Evolutionary conservation across 2,888 invertebrate genomes (phyloP).

Genomic region (Helleia helle): DNA sequence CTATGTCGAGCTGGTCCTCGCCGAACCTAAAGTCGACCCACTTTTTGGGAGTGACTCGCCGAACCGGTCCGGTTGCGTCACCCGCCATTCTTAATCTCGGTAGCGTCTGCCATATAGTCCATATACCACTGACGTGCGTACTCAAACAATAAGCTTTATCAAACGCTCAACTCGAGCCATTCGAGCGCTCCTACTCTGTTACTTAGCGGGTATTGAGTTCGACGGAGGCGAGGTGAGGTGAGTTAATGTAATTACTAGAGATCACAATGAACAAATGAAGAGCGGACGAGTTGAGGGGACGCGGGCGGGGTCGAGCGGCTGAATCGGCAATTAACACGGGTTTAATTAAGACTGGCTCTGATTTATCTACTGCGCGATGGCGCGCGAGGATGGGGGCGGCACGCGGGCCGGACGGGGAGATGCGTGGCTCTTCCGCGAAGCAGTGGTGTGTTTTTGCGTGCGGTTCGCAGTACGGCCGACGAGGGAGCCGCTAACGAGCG

Average conservation of each 20-base stretch:
- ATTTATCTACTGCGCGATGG: conserved; percentile 34
- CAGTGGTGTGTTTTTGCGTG: conserved; percentile 27
- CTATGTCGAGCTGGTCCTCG: conserved; percentile 30
- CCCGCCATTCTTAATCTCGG: conserved; percentile 11
- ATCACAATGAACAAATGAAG: conserved; percentile 1
- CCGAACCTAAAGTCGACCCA: conserved; percentile 30
- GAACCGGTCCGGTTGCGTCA: conserved; percentile 31
- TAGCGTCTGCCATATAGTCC: too few relatives aligned
- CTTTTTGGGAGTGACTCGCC: conserved; percentile 34
- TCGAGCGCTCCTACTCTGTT: too few relatives aligned
- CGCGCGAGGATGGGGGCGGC: too few relatives aligned
- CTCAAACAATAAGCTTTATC: too few relatives aligned
- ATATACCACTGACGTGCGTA: conserved; percentile 17
- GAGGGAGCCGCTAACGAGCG: conserved; percentile 12
- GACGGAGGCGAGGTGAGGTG: too few relatives aligned
- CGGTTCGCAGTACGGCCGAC: conserved; percentile 23
- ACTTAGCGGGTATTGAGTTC: neutral
- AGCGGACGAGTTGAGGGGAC: conserved; percentile 4
- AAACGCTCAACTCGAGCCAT: too few relatives aligned
- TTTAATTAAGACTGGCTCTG: conserved; percentile 42
- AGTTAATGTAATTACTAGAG: neutral
- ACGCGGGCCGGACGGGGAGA: too few relatives aligned
- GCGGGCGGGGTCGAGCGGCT: conserved; percentile 16
- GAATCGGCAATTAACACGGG: conserved; percentile 41
- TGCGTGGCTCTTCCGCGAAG: conserved; percentile 27